Evolutionary conservation across 2,113 vertebrate species (phyloP).

Genomic region (Oryzias melastigma): DNA sequence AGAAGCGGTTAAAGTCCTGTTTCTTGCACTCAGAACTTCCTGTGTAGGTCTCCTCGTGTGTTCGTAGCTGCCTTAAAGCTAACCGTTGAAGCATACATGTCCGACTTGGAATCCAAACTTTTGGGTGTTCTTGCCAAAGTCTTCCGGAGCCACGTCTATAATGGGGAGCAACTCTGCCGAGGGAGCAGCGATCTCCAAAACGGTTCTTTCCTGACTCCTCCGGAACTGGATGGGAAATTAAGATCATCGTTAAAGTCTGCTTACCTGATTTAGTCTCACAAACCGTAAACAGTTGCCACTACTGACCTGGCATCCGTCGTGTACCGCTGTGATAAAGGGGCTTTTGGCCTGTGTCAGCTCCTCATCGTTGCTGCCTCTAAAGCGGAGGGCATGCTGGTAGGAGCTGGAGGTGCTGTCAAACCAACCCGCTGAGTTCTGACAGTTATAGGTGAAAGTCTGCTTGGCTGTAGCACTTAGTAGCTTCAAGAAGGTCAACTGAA

Average conservation of each 20-base stretch:
- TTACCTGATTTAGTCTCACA: not conserved
- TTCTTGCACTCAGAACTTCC: slow-evolving; percentile 41
- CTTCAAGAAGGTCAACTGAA: slow-evolving; percentile 91
- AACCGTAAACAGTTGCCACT: not conserved
- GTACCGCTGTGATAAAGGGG: slow-evolving; percentile 70
- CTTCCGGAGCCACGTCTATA: slow-evolving; percentile 80
- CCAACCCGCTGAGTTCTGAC: slow-evolving; percentile 88
- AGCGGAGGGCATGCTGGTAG: slow-evolving; percentile 77
- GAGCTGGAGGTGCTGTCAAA: slow-evolving; percentile 73
- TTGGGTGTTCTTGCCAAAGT: slow-evolving; percentile 86
- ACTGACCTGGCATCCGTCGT: slow-evolving; percentile 88
- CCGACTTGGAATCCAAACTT: slow-evolving; percentile 94
- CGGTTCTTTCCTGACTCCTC: slow-evolving; percentile 82
- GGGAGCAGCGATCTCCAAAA: slow-evolving; percentile 81
- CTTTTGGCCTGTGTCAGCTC: slow-evolving; percentile 82
- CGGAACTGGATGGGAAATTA: slow-evolving; percentile 75
- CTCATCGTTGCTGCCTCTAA: slow-evolving; percentile 81
- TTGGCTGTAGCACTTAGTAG: slow-evolving; percentile 83
- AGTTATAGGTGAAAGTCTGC: slow-evolving; percentile 85
- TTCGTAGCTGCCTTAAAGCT: slow-evolving; percentile 45
- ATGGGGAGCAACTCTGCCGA: slow-evolving; percentile 84
- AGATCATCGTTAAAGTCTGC: slow-evolving; percentile 27
- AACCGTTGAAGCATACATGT: slow-evolving; percentile 87
- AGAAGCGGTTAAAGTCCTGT: slow-evolving; percentile 50
- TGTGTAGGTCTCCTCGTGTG: slow-evolving; percentile 30